These are phyloP conservation scores for Boloria selene DNA, from an alignment of 2,888 invertebrate species.

Conservation along the genomic window DNA sequence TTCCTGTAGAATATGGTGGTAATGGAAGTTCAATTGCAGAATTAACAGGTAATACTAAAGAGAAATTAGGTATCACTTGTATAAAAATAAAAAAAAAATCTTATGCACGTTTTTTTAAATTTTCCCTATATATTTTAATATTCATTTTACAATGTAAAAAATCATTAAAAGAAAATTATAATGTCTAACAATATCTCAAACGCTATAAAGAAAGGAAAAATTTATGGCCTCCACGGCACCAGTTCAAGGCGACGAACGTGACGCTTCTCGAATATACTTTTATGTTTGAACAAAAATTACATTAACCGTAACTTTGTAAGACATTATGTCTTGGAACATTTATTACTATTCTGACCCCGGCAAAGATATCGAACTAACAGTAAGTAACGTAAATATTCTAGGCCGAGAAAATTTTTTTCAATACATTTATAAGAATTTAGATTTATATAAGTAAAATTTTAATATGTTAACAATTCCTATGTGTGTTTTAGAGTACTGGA, in stretches of 20 bases:
- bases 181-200: constrained; percentile 8
- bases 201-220: constrained; percentile 8
- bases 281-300: constrained; percentile 15
- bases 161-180: constrained; percentile 1
- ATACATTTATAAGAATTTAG: too few species aligned
- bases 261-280: constrained; percentile 13
- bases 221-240: constrained; percentile 14
- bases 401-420: too few species aligned
- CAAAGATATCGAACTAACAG: background rate
- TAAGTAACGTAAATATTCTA: too few species aligned
- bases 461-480: too few species aligned
- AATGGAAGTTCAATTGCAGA: constrained; percentile 78
- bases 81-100: too few species aligned
- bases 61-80: too few species aligned
- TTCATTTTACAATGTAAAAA: background rate
- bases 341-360: background rate
- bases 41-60: constrained; percentile 52
- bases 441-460: too few species aligned
- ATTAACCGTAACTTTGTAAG: constrained; percentile 15
- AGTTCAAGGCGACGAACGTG: constrained; percentile 12
- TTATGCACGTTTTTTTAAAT: constrained; percentile 38
- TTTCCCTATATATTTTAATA: background rate
- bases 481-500: constrained; percentile 71
- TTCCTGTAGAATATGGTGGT: constrained; percentile 87
- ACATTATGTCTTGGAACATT: background rate